Base-by-base conservation (phyloP, 2,888 invertebrate genomes). In the Acrobeloides nanus region DNA sequence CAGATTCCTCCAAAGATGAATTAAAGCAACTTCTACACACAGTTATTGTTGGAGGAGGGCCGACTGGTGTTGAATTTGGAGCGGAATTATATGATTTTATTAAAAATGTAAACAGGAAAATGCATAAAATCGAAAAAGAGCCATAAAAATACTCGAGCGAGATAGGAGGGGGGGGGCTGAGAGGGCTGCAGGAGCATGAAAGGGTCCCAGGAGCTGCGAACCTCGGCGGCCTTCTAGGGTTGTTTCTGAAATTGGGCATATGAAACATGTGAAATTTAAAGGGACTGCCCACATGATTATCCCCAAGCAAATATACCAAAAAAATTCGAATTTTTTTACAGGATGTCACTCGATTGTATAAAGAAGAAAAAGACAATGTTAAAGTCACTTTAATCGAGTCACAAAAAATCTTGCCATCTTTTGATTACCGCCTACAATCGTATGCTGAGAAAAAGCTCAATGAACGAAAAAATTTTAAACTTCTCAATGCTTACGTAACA, bases 21-120 rank as follows among this genome's bases (percentile, higher is more conserved):
- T 62, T 62, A 7, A 34, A 60, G 15, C 59, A 75, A 17, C 62
- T 76, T 6, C 57, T 75, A 18, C 75, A 76, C 51, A 71, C 67
- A 31, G 75, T 77, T 18, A 76, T 76, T 41, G 76, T 76, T 10
- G 76, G 76, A n/a, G 76, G 76, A 10, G 76, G 76, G n/a, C 76
- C 76, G 0, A 76, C 76, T 12, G 76, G 76, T 1, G 73, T 76
- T 5, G 76, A 76, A 53, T 76, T 76, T 62, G 76, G 76, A 21
- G 76, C 76, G 6, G 76, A 76, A 54, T 56, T 76, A 8, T 75
- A 76, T 59, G 76, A 76, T 53, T 51, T 50, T 34, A 38, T 38
- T 31, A 23, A 41, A 24, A 24, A 49, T 24, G 48, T 49, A 31
- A n/a, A n/a, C n/a, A n/a, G n/a, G n/a, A n/a, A n/a, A n/a, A n/a